A percentile compares a stretch with the other conserved stretches of the same genome.
Conservation (phyloP, 92 coral and sea anemone species). For the Isaurus tuberculatus region DNA sequence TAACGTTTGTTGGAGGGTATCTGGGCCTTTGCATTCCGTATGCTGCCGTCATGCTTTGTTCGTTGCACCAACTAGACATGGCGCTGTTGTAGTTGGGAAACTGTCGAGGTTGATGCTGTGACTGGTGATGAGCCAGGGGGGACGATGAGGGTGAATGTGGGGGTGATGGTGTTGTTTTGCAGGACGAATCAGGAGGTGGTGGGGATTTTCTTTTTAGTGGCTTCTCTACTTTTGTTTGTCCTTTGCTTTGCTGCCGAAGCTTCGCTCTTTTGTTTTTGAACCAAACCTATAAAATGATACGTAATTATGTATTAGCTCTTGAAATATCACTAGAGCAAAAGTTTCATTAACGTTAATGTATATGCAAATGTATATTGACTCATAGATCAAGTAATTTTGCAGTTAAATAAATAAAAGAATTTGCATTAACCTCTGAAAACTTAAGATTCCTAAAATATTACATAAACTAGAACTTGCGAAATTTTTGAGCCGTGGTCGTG, state of each 20-base stretch:
- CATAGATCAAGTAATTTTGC: too few species aligned
- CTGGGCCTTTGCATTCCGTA: slow-evolving; percentile 45
- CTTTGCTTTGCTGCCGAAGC: slow-evolving; percentile 88
- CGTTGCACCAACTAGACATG: slow-evolving; percentile 44
- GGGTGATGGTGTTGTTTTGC: slow-evolving; percentile 48
- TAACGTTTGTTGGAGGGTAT: slow-evolving; percentile 49
- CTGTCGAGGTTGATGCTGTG: slow-evolving; percentile 38
- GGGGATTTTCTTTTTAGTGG: slow-evolving; percentile 80
- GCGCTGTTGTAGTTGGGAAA: slow-evolving; percentile 37
- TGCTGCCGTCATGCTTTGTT: slow-evolving; percentile 47
- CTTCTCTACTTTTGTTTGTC: slow-evolving; percentile 82
- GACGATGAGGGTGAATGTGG: slow-evolving; percentile 44
- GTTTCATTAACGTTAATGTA: too few species aligned
- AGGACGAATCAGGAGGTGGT: slow-evolving; percentile 59
- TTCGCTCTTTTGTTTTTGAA: slow-evolving; percentile 96
- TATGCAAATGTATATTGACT: too few species aligned
- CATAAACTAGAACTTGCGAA: too few species aligned
- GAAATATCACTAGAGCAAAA: too few species aligned
- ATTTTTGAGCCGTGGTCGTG: too few species aligned
- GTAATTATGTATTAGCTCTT: background rate
- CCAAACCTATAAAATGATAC: slow-evolving; percentile 76
- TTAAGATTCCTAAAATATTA: too few species aligned
- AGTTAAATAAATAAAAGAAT: too few species aligned
- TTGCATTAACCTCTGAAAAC: too few species aligned
- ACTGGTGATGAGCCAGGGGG: slow-evolving; percentile 34